Base-by-base conservation (phyloP, 2,797 vertebrate species). In the Phrynocephalus forsythii region DNA sequence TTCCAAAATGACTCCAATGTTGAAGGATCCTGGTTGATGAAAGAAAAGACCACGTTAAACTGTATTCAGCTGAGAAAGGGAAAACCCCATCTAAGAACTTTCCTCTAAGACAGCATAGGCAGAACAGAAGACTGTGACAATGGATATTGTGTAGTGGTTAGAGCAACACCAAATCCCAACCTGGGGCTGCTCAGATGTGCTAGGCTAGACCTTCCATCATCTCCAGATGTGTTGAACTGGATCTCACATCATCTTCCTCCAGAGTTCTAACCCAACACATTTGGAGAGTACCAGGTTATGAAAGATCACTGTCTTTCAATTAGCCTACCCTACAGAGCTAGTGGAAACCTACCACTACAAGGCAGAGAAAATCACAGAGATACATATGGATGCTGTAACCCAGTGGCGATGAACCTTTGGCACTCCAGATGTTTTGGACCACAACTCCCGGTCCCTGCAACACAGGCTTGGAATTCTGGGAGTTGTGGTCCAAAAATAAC, bases 1-100 rank as follows among this genome's bases (percentile, higher is more conserved):
- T 84, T 87, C 89, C 89, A 82, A 87, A 48, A 63, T 9, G 16
- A 24, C 68, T 84, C 82, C 33, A 30, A 20, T 28, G 44, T 22
- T 10, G 13, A 72, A 50, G 33, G 50, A 68, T 30, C 33, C 69
- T 68, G 44, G 69, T 16, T 78, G 83, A 30, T 28, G 67, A 22
- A 56, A 11, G 24, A 20, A 68, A 60, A 66, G 26, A 77, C 38
- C 15, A 1, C 4, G 22, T 82, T 22, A 81, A 69, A 75, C 48
- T 6, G 69, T 60, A n/a, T n/a, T 44, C 38, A 48, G 72, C 24
- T 33, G 26, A 38, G 68, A 22, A 1, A 24, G 22, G 33, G 48
- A 71, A 50, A 11, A 3, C 26, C 9, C 50, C 30, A 28, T 26
- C 28, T 11, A 48, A 78, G 48, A 52, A 28, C 48, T 22, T 78